Evolutionary conservation across 2,113 vertebrate genomes (phyloP).

Genomic region (Cyphomyrus discorhynchus): DNA sequence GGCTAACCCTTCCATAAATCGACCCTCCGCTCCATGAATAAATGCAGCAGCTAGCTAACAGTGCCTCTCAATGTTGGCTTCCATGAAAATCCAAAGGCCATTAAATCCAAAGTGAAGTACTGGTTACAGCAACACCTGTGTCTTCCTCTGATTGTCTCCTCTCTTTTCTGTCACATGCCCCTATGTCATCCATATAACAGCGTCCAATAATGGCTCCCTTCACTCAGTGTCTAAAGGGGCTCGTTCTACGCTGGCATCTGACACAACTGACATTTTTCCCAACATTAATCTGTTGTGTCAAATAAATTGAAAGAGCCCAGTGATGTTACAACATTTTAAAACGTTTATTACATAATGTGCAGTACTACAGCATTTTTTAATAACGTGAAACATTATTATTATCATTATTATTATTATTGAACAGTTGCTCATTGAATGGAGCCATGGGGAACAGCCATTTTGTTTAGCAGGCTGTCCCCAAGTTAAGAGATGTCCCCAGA

Average conservation of each 20-base stretch:
- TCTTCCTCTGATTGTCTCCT: not conserved
- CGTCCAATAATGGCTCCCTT: not conserved
- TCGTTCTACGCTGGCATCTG: not conserved
- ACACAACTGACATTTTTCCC: not conserved
- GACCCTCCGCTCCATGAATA: not conserved
- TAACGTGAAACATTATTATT: not conserved
- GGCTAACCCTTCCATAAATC: not conserved
- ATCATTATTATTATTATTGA: not conserved
- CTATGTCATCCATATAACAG: not conserved
- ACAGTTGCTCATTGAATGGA: not conserved
- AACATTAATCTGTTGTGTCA: not conserved
- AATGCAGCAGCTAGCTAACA: not conserved
- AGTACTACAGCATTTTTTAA: not conserved
- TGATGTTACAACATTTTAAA: not conserved
- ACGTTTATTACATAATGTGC: not conserved
- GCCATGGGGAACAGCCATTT: not conserved
- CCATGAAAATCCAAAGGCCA: not conserved
- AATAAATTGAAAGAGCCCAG: not conserved
- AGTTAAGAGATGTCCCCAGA: not conserved
- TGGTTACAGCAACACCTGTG: not conserved
- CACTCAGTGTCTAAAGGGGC: not conserved
- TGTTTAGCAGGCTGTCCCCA: not conserved
- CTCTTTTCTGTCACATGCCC: not conserved
- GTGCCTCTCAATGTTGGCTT: not conserved
- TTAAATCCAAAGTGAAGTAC: not conserved